A percentile compares a stretch with the other conserved stretches of the same genome.
Evolutionary conservation across 1,140 invertebrate species (phyloP).

Genomic region (Drosophila sproati): DNA sequence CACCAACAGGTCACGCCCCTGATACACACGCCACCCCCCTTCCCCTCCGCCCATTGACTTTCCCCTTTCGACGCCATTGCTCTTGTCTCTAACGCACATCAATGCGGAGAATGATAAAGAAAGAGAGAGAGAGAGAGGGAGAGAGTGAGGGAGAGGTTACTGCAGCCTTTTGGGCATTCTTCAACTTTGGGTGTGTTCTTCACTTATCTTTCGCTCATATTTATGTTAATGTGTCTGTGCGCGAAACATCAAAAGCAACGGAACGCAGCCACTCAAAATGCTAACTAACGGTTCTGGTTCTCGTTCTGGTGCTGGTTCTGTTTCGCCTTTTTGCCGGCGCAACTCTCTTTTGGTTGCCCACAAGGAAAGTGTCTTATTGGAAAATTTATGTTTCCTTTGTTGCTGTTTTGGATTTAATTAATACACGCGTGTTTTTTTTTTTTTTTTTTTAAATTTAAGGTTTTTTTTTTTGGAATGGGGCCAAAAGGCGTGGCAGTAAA

Average conservation of each 20-base stretch:
- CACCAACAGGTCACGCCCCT: conserved; percentile 45
- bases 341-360: conserved; percentile 11
- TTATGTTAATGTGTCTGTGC: conserved; percentile 77
- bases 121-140: conserved; percentile 25
- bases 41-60: conserved; percentile 14
- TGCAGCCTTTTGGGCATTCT: conserved; percentile 45
- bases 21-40: conserved; percentile 8
- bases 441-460: not conserved
- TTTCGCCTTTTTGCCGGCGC: not conserved
- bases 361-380: conserved; percentile 70
- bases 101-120: conserved; percentile 33
- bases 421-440: conserved; percentile 39
- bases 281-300: conserved; percentile 69
- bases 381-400: conserved; percentile 80
- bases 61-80: not conserved
- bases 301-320: conserved; percentile 4
- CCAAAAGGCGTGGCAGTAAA: conserved; percentile 12
- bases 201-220: conserved; percentile 78
- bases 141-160: conserved; percentile 22
- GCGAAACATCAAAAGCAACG: conserved; percentile 73
- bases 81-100: conserved; percentile 69
- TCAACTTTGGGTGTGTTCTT: conserved; percentile 64
- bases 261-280: conserved; percentile 36
- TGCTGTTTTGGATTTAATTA: conserved; percentile 65
- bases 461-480: not conserved